These are phyloP conservation scores for Macropodus opercularis DNA, from an alignment of 2,797 vertebrate species.

Conservation along the genomic window DNA sequence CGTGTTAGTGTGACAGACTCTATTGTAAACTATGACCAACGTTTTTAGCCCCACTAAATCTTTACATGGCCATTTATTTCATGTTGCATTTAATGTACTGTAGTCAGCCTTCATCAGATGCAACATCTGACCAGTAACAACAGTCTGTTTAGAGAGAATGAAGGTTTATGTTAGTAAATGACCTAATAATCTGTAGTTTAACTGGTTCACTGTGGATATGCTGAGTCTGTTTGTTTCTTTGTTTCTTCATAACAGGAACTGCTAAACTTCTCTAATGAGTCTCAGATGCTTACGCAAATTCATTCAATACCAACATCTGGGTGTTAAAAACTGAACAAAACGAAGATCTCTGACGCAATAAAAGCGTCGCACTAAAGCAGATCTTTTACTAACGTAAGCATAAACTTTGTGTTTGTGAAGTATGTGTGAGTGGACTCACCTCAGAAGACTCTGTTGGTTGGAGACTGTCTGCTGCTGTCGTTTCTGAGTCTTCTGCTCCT, in stretches of 20 bases:
- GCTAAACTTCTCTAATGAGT: neutral
- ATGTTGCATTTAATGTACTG: too few relatives aligned
- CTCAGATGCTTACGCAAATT: constrained; percentile 7
- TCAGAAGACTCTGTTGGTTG: constrained; percentile 39
- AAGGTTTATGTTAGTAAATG: too few relatives aligned
- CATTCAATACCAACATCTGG: constrained; percentile 37
- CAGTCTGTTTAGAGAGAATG: too few relatives aligned
- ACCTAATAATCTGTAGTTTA: too few relatives aligned
- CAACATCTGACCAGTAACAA: too few relatives aligned
- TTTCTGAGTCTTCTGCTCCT: constrained; percentile 40
- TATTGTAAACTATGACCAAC: too few relatives aligned
- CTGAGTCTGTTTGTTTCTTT: neutral
- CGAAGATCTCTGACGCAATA: neutral
- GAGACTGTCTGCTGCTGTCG: constrained; percentile 44
- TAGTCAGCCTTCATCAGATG: neutral
- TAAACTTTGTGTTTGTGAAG: neutral
- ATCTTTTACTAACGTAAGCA: neutral
- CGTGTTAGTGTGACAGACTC: too few relatives aligned
- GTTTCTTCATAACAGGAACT: constrained; percentile 5
- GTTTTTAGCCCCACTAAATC: too few relatives aligned
- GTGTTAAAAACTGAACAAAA: constrained; percentile 12
- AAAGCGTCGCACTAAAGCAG: constrained; percentile 1
- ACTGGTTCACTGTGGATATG: neutral
- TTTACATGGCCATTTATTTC: too few relatives aligned
- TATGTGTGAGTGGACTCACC: constrained; percentile 11